A percentile compares a stretch with the other conserved stretches of the same genome.
Evolutionary conservation across 1,140 invertebrate genomes (phyloP).

Genomic region (Teleopsis dalmanni): DNA sequence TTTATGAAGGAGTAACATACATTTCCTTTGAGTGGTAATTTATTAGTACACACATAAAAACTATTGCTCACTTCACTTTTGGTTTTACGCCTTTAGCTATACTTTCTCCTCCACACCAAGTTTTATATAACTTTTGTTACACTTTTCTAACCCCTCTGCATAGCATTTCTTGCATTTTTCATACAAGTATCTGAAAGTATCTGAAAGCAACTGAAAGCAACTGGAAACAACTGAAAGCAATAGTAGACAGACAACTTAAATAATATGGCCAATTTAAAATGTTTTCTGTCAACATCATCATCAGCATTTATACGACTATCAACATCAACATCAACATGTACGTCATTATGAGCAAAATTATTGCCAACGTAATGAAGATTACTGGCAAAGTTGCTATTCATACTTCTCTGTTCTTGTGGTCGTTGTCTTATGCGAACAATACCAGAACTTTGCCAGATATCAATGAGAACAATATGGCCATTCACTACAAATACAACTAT

Average conservation of each 20-base stretch:
- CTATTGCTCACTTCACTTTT: no score
- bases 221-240: neutral
- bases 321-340: neutral
- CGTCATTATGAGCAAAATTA: neutral
- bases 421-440: no score
- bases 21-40: no score
- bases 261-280: slow-evolving; percentile 5
- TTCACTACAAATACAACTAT: slow-evolving; percentile 7
- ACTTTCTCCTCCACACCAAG: no score
- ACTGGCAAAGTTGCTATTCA: neutral
- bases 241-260: neutral
- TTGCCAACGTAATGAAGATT: neutral
- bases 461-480: neutral
- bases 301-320: neutral
- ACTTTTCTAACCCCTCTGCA: no score
- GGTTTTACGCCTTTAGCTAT: no score
- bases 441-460: neutral
- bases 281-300: neutral
- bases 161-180: no score
- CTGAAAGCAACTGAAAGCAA: neutral
- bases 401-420: no score
- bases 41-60: no score
- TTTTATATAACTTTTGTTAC: no score
- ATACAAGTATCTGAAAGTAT: no score
- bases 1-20: no score